phyloP scores from a whole-genome alignment of 1,140 invertebrate species.

The Plodia interpunctella region DNA sequence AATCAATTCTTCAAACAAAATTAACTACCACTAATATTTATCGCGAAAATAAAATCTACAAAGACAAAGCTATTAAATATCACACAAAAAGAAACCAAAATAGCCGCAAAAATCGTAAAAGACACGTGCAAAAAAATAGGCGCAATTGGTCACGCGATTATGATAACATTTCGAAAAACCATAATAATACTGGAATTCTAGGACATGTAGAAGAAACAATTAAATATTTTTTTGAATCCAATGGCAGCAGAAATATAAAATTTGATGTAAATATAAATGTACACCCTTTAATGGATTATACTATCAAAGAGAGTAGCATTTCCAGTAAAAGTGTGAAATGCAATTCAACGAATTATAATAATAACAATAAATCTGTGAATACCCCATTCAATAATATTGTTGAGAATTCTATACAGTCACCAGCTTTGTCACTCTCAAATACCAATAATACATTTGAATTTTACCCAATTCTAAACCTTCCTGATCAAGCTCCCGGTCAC shows the following conservation, averaged over 20 bases:
- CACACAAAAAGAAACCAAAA: too few species aligned
- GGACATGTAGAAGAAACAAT: conserved; percentile 40
- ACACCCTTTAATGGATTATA: conserved; percentile 13
- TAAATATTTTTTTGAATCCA: conserved; percentile 36
- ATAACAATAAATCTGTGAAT: neutral
- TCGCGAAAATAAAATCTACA: too few species aligned
- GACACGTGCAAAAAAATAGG: too few species aligned
- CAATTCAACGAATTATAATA: conserved; percentile 17
- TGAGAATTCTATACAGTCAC: too few species aligned
- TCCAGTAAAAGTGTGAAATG: neutral
- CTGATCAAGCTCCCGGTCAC: conserved; percentile 39
- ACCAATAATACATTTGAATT: conserved; percentile 7
- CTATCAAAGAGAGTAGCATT: neutral
- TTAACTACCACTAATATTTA: too few species aligned
- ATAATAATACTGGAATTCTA: conserved; percentile 23
- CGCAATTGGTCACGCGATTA: neutral
- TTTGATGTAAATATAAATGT: conserved; percentile 47
- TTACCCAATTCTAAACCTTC: too few species aligned
- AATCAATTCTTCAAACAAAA: too few species aligned
- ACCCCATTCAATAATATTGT: neutral
- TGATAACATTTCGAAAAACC: neutral
- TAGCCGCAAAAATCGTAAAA: too few species aligned
- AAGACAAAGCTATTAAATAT: too few species aligned
- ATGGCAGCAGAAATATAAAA: conserved; percentile 37
- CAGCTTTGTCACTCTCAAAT: neutral